Evolutionary conservation across 2,888 invertebrate species (phyloP).

Genomic region (Dioctria linearis): DNA sequence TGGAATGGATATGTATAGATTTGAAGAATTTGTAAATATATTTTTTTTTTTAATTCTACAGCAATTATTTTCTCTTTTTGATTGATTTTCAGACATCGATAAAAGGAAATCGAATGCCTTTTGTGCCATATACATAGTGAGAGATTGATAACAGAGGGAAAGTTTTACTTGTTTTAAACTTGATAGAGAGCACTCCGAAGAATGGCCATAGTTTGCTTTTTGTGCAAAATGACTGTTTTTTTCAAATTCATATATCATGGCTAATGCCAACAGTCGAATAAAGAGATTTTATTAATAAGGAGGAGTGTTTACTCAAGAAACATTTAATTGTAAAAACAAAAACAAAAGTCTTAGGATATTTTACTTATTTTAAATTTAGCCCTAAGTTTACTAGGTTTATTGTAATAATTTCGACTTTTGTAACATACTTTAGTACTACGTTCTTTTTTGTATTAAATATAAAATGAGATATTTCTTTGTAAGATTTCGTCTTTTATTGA

Average conservation of each 20-base stretch:
- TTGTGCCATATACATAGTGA: conserved; percentile 33
- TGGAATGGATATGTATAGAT: not conserved
- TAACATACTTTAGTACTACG: conserved; percentile 20
- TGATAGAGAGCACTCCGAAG: too few species aligned
- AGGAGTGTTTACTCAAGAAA: too few species aligned
- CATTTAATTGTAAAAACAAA: too few species aligned
- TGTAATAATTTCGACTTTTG: conserved; percentile 3
- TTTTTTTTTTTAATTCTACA: too few species aligned
- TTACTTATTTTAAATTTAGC: conserved; percentile 27
- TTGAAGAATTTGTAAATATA: not conserved
- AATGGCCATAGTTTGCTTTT: too few species aligned
- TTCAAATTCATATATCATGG: too few species aligned
- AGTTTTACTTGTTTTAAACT: too few species aligned
- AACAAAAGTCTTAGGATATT: not conserved
- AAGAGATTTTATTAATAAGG: too few species aligned
- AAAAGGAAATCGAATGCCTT: conserved; percentile 2
- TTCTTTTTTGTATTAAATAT: conserved; percentile 48
- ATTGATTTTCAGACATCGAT: not conserved
- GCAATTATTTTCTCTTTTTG: too few species aligned
- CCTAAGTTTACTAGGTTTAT: not conserved
- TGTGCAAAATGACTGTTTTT: too few species aligned
- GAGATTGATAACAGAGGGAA: not conserved
- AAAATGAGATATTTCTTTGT: conserved; percentile 35
- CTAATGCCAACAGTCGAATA: too few species aligned
- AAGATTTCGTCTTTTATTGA: not conserved